These are phyloP conservation scores for Elephantulus edwardii DNA, from an alignment of 2,113 vertebrate species.

Conservation along the genomic window DNA sequence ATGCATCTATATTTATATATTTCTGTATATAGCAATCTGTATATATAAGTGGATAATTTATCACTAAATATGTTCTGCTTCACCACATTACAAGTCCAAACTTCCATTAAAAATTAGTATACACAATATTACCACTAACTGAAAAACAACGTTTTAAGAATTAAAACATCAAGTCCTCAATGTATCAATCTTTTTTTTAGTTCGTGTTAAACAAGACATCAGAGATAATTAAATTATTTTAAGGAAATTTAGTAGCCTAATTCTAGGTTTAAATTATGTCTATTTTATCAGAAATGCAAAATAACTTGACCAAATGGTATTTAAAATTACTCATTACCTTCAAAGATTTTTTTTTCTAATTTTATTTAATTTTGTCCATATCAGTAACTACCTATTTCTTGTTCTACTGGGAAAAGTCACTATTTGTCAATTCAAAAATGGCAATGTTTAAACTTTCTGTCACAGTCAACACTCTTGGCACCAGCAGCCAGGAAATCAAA, in stretches of 20 bases:
- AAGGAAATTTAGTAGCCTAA: neutral
- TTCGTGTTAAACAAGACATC: neutral
- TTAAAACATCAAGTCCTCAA: neutral
- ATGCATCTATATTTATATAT: neutral
- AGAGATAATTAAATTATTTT: neutral
- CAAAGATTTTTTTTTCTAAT: neutral
- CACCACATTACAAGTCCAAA: neutral
- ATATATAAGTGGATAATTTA: neutral
- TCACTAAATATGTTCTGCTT: neutral
- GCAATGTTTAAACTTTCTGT: too few relatives aligned
- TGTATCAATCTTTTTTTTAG: neutral
- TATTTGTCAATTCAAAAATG: neutral
- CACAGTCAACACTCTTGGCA: too few relatives aligned
- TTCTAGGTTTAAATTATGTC: constrained; percentile 14
- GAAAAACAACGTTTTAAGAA: neutral
- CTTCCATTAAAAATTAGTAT: neutral
- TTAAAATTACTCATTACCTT: neutral
- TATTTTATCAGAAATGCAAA: constrained; percentile 1
- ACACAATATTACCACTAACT: neutral
- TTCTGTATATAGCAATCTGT: neutral
- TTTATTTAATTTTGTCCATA: constrained; percentile 1
- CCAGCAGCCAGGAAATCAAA: too few relatives aligned
- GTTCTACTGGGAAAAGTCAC: neutral
- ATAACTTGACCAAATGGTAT: neutral
- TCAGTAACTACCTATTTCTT: neutral